Base-by-base conservation (phyloP, 1,140 invertebrate genomes). In the Thaumetopoea pityocampa region DNA sequence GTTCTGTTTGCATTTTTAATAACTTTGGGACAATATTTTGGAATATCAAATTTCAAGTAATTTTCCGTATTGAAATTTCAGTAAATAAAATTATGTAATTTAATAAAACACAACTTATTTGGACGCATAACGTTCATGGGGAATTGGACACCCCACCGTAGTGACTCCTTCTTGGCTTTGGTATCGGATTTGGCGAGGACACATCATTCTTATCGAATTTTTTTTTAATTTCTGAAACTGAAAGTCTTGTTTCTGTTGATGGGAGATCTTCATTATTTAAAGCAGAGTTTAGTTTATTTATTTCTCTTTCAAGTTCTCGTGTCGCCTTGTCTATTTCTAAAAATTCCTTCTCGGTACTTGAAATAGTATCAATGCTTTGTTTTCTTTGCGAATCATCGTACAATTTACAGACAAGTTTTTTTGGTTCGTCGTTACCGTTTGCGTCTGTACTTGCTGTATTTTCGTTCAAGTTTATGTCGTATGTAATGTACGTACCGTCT, bases 111-210 rank as follows among this genome's bases (percentile, higher is more conserved):
- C n/a, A n/a, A n/a, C n/a, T n/a, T n/a, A n/a, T n/a, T 35, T 6
- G 6, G 18, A 23, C 4, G n/a, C 19, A 15, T 22, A 20, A 34
- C 7, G 24, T 18, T 41, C 19, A 41, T 16, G 72, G 67, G 23
- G 68, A 65, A 33, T 48, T 68, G 2, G 65, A 45, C 27, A 69
- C 36, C 8, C 37, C 76, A 14, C 77, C 74, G 26, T 78, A 67
- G 42, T 82, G 70, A 63, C 80, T 78, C 49, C 85, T 70, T 54
- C 79, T 71, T 9, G 85, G 85, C 52, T 85, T 86, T 66, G 85
- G 85, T 60, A 86, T 82, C 3, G 83, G 85, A 67, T 86, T 86
- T 43, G 85, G 85, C 26, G 72, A 76, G 11, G 52, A 59, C 24
- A 43, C 38, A 12, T 70, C 68, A 15, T 54, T 66, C 38, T 67